phyloP scores from a whole-genome alignment of 2,113 vertebrate species.

The Crotalus helleri region DNA sequence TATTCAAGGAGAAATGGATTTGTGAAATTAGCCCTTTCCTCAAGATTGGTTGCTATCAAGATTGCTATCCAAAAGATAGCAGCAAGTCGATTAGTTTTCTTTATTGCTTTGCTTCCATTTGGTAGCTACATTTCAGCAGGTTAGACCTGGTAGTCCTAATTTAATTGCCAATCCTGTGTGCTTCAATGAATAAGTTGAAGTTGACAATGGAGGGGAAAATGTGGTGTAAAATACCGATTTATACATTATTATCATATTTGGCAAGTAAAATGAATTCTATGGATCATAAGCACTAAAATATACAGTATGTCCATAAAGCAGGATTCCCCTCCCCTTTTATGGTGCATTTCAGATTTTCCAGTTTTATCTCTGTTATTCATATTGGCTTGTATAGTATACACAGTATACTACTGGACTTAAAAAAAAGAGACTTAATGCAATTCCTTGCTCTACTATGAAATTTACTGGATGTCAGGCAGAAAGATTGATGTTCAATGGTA shows the following conservation, averaged over 20 bases:
- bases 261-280: background rate
- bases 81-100: background rate
- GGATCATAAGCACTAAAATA: background rate
- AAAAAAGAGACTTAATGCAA: background rate
- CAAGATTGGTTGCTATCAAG: background rate
- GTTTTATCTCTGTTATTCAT: background rate
- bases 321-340: background rate
- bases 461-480: background rate
- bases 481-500: background rate
- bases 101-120: background rate
- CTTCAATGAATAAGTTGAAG: background rate
- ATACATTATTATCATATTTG: background rate
- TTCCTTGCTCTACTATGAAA: background rate
- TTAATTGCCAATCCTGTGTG: background rate
- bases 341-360: background rate
- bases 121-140: background rate
- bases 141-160: background rate
- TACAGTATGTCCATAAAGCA: background rate
- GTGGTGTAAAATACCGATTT: background rate
- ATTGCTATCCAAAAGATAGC: background rate
- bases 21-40: background rate
- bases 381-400: background rate
- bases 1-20: background rate
- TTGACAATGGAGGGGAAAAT: background rate
- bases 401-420: background rate